Evolutionary conservation across 1,140 invertebrate genomes (phyloP), one percentile per base, ranked within the genome.

Genomic region (Drosophila mauritiana): DNA sequence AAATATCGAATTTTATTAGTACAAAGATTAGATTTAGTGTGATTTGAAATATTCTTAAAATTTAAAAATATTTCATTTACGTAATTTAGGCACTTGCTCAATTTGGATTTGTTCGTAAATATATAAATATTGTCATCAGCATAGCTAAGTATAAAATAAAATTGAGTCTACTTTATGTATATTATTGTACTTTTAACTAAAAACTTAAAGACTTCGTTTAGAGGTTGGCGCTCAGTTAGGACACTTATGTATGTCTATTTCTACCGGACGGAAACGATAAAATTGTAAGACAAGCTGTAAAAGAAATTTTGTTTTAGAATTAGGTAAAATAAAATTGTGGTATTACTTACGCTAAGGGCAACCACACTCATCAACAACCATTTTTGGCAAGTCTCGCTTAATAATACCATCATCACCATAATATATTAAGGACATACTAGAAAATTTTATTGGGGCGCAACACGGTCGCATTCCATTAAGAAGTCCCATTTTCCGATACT

Each of bases 331-430:
- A 4, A 25, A 15, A 25, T 45, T 1, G 4, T 4, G 4, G 11
- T 20, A 36, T 20, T 48, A 73, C 64, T 76, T 58, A 74, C 85
- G 64, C 93, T 95, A 98, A 59, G 97, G 96, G 93, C 98, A 99
- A 56, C 98, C 97, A 93, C 98, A 99, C 93, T 98, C 97, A 92
- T 98, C 97, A 34, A 98, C 97, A 68, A 98, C 96, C 97, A 99
- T 99, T 94, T 98, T 98, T 73, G 98, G 97, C 86, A 99, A 93
- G 93, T 98, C 97, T 77, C 97, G 94, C 92, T 98, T 98, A 91
- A 98, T 97, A 90, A 98, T 97, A 92, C 97, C 98, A 63, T 95
- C 95, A 93, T 97, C 96, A 69, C 97, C 97, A 93, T 98, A 98
- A 93, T 99, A 98, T 80, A 98, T 97, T 78, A 99, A 94, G 53